Conservation (phyloP, 2,888 invertebrate genomes). For the Orchesellides sinensis region DNA sequence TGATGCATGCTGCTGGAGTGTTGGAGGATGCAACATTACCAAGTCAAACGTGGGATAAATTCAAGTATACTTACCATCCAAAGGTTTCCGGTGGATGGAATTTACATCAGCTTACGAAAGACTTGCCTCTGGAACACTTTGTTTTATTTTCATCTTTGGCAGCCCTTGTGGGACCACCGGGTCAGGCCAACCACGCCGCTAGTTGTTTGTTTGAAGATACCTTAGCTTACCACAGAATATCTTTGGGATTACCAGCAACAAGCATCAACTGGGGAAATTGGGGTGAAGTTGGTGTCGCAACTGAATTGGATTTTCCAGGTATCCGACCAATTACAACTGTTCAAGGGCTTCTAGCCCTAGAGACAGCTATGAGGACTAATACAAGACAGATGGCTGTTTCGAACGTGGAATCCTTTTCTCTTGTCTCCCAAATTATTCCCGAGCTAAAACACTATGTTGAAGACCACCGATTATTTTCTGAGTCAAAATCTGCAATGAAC, state of each 20-base stretch:
- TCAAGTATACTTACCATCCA: constrained; percentile 7
- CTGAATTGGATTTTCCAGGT: constrained; percentile 29
- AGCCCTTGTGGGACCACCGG: constrained; percentile 10
- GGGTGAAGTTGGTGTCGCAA: constrained; percentile 55
- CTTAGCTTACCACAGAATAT: constrained; percentile 18
- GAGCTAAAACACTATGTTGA: constrained; percentile 27
- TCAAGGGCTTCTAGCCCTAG: constrained; percentile 31
- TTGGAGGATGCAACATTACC: constrained; percentile 22
- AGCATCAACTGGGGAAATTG: constrained; percentile 57
- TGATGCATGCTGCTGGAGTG: constrained; percentile 53
- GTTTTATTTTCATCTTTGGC: constrained; percentile 32
- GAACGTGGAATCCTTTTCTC: constrained; percentile 20
- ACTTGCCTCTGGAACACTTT: constrained; percentile 39
- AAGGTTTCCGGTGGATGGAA: constrained; percentile 43
- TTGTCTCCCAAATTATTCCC: not conserved
- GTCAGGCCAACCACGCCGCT: constrained; percentile 33
- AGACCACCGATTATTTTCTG: constrained; percentile 2
- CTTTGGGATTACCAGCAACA: constrained; percentile 29
- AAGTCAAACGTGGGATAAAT: constrained; percentile 42
- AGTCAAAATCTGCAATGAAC: not conserved
- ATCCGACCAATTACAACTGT: constrained; percentile 23
- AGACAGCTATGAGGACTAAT: constrained; percentile 1
- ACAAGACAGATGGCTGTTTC: not conserved
- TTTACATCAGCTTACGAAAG: constrained; percentile 30
- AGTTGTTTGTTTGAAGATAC: constrained; percentile 37